phyloP scores from a whole-genome alignment of 2,113 vertebrate species.

The Epinephelus lanceolatus region DNA sequence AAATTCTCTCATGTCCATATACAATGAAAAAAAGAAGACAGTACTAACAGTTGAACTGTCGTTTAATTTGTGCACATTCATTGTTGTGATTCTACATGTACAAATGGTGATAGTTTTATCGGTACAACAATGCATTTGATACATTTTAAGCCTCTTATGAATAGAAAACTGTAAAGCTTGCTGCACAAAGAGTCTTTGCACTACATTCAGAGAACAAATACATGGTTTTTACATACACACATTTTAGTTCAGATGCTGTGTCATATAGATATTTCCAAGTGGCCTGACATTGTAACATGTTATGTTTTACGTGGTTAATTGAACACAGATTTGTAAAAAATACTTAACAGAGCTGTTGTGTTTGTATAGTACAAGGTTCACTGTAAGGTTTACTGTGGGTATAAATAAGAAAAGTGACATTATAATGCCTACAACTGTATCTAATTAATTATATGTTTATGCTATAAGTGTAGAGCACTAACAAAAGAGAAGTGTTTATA shows the following conservation, averaged over 20 bases:
- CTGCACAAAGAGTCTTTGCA: conserved; percentile 27
- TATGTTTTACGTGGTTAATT: conserved; percentile 37
- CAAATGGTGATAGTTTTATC: conserved; percentile 14
- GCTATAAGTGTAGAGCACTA: background rate
- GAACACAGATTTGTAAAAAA: conserved; percentile 22
- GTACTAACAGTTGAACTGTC: background rate
- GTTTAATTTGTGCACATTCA: conserved; percentile 55
- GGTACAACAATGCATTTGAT: conserved; percentile 9
- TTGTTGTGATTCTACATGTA: conserved; percentile 12
- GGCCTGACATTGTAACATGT: conserved; percentile 13
- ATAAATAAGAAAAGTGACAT: background rate
- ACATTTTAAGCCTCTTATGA: conserved; percentile 30
- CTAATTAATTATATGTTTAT: background rate
- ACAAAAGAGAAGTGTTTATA: background rate
- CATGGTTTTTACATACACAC: conserved; percentile 49
- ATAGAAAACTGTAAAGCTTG: conserved; percentile 42
- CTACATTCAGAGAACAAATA: conserved; percentile 69
- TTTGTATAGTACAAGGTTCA: conserved; percentile 12
- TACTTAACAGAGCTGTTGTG: conserved; percentile 18
- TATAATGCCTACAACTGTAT: background rate
- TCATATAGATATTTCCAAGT: conserved; percentile 52
- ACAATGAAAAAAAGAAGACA: background rate
- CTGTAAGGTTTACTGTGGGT: background rate
- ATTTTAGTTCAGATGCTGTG: conserved; percentile 45
- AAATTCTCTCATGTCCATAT: background rate